Base-by-base conservation (phyloP, 1,140 invertebrate species). In the Prorops nasuta region DNA sequence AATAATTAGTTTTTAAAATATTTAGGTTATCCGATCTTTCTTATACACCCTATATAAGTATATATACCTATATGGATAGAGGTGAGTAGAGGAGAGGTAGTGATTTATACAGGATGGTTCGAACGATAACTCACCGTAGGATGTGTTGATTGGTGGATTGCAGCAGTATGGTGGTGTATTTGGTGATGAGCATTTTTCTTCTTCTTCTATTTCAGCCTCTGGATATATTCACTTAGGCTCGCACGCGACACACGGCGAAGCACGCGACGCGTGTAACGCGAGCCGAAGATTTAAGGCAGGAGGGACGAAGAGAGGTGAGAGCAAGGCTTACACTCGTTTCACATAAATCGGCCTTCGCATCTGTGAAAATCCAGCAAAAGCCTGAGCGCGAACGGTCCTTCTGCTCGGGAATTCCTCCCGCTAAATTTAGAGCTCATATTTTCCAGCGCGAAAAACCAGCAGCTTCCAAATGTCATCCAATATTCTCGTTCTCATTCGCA, bases 111-210 rank as follows among this genome's bases (percentile, higher is more conserved):
- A n/a, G n/a, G n/a, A n/a, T n/a, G n/a, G n/a, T n/a, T n/a, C n/a
- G n/a, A n/a, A n/a, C n/a, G n/a, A n/a, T 15, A 22, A 52, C 71
- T 71, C 55, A 73, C 71, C 71, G 66, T 49, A 67, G 58, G 17
- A 71, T 65, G 31, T 69, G 69, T 24, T 65, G 70, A 62, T 72
- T 72, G 20, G 70, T 72, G 12, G 70, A 71, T 31, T 72, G 72
- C 50, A 74, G 61, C 53, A 74, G 40, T 19, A 74, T 66, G n/a
- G 72, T 71, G 6, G 71, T 74, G 35, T 67, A 74, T 52, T 74
- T 72, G 2, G 72, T 74, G 60, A 74, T 74, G 20, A 74, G 63
- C 72, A 74, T 74, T 44, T 54, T 68, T 53, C n/a, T 15, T 22
- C 10, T 2, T 2, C 20, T 12, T n/a, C n/a, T n/a, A n/a, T n/a